Base-by-base conservation (phyloP, 2,113 vertebrate genomes). In the Pionites leucogaster region DNA sequence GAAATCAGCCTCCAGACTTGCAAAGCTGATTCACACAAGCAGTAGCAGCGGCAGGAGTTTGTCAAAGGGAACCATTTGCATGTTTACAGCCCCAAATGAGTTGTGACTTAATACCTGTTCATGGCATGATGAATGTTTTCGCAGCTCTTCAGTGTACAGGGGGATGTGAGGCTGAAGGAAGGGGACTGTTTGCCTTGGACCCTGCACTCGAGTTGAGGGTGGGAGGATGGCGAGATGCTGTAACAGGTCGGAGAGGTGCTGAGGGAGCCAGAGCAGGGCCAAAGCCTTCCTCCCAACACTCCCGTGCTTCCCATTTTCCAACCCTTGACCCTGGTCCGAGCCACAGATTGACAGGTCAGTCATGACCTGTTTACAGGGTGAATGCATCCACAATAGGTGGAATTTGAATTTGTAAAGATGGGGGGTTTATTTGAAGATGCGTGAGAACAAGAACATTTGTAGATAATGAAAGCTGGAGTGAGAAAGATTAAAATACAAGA, bases 31-130 rank as follows among this genome's bases (percentile, higher is more conserved):
- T 79, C 85, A 50, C 12, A 3, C 31, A 28, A 81, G 68, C 86
- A 94, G 33, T 37, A 72, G 72, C 44, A 76, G 79, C 78, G 65
- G 79, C 46, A 59, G 92, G 86, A 93, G 46, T 93, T 80, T 86
- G 88, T 69, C 86, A 80, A 41, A 86, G 85, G 59, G 71, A 85
- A 68, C 75, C 62, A 90, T 79, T 94, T 85, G 85, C 37, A 24
- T 55, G 63, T 89, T 93, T 88, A 81, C 53, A 86, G 64, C 53
- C 78, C 71, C 52, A 85, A 70, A 11, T 69, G 57, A 62, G n/a
- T 72, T 92, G 85, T 68, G 53, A 82, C 67, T 94, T 64, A 33
- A 33, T 63, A 33, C 62, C 69, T 39, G 33, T 31, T 78, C 24
- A 1, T 11, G 46, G 46, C 46, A 52, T 10, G 60, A 49, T 39